Evolutionary conservation across 2,888 invertebrate genomes (phyloP).

Genomic region (Caenorhabditis sulstoni): DNA sequence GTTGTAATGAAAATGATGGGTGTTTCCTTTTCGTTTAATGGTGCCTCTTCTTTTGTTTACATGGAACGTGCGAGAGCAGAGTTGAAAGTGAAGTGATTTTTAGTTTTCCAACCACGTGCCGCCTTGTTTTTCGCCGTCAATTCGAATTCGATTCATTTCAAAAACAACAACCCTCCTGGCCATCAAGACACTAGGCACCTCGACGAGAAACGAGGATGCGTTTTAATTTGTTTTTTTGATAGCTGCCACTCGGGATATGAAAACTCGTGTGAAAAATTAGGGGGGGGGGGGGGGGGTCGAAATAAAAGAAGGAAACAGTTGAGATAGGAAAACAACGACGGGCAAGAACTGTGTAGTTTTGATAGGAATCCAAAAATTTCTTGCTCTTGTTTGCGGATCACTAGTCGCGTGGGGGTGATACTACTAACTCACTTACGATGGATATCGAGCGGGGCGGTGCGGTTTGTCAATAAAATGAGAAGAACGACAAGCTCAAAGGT

Average conservation of each 20-base stretch:
- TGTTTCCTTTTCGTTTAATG: slow-evolving; percentile 14
- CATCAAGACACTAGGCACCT: no score
- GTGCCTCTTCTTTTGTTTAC: slow-evolving; percentile 33
- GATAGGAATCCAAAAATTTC: neutral
- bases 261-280: no score
- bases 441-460: neutral
- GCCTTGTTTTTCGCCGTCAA: slow-evolving; percentile 19
- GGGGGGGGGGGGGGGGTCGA: no score
- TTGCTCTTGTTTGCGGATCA: slow-evolving; percentile 8
- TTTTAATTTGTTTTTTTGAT: slow-evolving; percentile 40
- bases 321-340: neutral
- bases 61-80: slow-evolving; percentile 15
- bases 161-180: slow-evolving; percentile 38
- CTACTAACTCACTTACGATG: slow-evolving; percentile 13
- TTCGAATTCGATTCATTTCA: slow-evolving; percentile 1
- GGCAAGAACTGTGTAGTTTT: no score
- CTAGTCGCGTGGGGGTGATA: slow-evolving; percentile 15
- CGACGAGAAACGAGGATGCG: slow-evolving; percentile 13
- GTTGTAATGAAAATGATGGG: neutral
- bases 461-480: slow-evolving; percentile 14
- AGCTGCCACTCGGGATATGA: no score
- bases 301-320: no score
- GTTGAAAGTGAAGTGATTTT: slow-evolving; percentile 38
- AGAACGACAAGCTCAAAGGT: neutral
- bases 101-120: slow-evolving; percentile 51